These are phyloP conservation scores for Miichthys miiuy DNA, from an alignment of 2,797 vertebrate genomes.

Conservation along the genomic window DNA sequence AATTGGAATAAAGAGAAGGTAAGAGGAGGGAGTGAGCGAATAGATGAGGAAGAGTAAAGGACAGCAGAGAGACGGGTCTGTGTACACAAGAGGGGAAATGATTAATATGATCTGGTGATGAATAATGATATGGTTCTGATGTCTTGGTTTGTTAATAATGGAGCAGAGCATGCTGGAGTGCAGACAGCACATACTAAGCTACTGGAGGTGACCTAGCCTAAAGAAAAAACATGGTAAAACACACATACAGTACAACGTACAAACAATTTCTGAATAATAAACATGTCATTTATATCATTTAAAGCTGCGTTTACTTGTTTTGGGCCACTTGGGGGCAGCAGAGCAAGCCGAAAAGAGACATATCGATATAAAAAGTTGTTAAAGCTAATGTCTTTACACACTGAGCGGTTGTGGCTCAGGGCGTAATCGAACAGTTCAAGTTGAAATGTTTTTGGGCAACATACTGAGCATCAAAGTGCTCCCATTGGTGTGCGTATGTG, in stretches of 20 bases:
- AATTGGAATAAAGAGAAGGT: constrained; percentile 55
- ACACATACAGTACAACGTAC: not conserved
- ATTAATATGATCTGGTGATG: constrained; percentile 61
- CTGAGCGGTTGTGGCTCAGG: no score
- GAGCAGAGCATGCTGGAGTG: constrained; percentile 10
- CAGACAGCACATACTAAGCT: constrained; percentile 27
- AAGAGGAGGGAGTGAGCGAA: constrained; percentile 13
- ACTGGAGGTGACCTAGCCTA: constrained; percentile 3
- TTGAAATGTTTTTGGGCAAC: no score
- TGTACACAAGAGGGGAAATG: constrained; percentile 57
- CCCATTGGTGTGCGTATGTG: no score
- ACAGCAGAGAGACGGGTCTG: constrained; percentile 48
- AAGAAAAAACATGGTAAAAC: constrained; percentile 1
- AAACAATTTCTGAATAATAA: not conserved
- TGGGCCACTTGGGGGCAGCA: not conserved
- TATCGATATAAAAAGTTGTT: not conserved
- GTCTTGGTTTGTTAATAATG: constrained; percentile 42
- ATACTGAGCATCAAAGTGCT: no score
- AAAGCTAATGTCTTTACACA: not conserved
- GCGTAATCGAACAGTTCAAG: no score
- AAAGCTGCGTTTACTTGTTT: not conserved
- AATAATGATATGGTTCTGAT: constrained; percentile 59
- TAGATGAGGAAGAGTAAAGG: constrained; percentile 48
- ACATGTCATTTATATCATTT: no score
- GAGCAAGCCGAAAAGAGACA: not conserved